These are phyloP conservation scores for Aurelia aurita DNA, from an alignment of 30 jellyfish, hydroid and myxozoan genomes.

Conservation along the genomic window DNA sequence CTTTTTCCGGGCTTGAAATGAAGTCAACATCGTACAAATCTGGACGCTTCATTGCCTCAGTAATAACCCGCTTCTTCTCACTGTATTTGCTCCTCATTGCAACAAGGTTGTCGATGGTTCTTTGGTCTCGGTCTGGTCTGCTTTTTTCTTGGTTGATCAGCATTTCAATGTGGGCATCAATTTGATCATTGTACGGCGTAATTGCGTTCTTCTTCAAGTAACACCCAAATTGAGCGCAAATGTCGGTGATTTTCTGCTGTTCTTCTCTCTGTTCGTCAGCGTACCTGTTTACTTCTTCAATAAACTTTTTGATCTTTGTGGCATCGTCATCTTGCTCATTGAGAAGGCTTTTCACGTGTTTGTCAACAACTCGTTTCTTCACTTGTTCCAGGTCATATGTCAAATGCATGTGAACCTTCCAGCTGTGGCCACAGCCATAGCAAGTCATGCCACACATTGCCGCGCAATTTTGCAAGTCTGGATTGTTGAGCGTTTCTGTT, in stretches of 20 bases:
- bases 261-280: no score
- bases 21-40: conserved; percentile 3
- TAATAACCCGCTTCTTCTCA: conserved; percentile 46
- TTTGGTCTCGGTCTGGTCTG: conserved; percentile 40
- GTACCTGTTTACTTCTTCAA: no score
- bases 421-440: no score
- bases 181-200: conserved; percentile 60
- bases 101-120: conserved; percentile 11
- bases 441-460: no score
- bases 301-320: no score
- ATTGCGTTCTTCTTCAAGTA: conserved; percentile 68
- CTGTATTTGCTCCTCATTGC: conserved; percentile 43
- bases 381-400: no score
- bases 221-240: conserved; percentile 75
- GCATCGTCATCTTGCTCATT: no score
- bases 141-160: conserved; percentile 40
- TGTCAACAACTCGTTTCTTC: no score
- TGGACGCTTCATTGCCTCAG: conserved; percentile 56
- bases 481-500: no score
- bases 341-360: no score
- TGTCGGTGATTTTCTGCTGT: conserved; percentile 44
- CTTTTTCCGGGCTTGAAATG: conserved; percentile 56
- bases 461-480: no score
- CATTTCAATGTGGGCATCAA: conserved; percentile 68
- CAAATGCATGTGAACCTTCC: no score